Evolutionary conservation across 2,797 vertebrate genomes (phyloP), one percentile per base, ranked within the genome.

Genomic region (Sebastes steindachneri): DNA sequence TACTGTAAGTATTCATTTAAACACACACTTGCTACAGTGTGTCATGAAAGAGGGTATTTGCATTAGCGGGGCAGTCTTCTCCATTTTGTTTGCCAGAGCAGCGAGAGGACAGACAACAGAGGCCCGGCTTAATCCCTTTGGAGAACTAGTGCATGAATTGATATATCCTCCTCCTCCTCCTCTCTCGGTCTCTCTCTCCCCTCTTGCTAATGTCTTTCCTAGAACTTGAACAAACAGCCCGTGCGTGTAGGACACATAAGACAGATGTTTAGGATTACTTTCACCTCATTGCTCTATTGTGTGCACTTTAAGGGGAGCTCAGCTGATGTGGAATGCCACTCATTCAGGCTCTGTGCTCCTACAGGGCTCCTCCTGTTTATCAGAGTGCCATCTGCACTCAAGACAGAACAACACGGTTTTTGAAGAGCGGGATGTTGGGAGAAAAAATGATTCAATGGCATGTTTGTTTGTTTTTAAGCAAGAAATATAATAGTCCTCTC

Each of bases 261-360:
- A 95, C 96, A 96, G 95, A 96, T 96, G 96, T 96, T 96, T 88
- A 88, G 95, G 93, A 96, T 96, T 96, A 96, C 95, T 93, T 94
- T 95, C 95, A 95, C 95, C 95, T 95, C 95, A 85, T 91, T 92
- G 95, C 95, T 95, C 95, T 86, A 93, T 95, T 95, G 93, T 95
- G 93, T 91, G 93, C 93, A 92, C 93, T 95, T 94, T 94, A 83
- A 93, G 92, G 89, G 89, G 89, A 92, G 93, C 94, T 93, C 94
- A 93, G 93, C 94, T 95, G 95, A 96, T 94, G 94, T 94, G 93
- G 89, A 93, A 94, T 93, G 95, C 92, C 94, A 94, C 89, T 94
- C 93, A 88, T 90, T 93, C 93, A 86, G 91, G 66, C 91, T 83
- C 85, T 57, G 12, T 35, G 78, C 90, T 92, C 89, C 90, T 91